phyloP scores from a whole-genome alignment of 92 coral and sea anemone genomes.

The Plumapathes pennacea region DNA sequence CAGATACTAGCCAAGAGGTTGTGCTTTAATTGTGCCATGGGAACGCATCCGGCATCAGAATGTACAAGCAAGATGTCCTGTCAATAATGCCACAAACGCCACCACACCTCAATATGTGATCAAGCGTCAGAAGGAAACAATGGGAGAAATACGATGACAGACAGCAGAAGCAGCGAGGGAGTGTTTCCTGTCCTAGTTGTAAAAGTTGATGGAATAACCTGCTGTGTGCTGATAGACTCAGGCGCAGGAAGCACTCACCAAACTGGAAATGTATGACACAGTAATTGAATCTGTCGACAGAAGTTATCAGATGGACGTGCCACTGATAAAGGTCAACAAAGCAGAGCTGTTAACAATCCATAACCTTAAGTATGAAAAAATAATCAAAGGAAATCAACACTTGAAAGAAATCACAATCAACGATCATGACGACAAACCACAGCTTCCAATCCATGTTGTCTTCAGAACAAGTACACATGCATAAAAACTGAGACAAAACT shows the following conservation, averaged over 20 bases:
- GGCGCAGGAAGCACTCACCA: slow-evolving; percentile 14
- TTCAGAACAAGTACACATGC: slow-evolving; percentile 16
- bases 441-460: slow-evolving; percentile 14
- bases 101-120: slow-evolving; percentile 41
- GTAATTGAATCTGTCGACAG: slow-evolving; percentile 5
- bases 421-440: slow-evolving; percentile 6
- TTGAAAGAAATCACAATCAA: slow-evolving; percentile 4
- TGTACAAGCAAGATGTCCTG: slow-evolving; percentile 36
- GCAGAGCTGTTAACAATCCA: slow-evolving; percentile 27
- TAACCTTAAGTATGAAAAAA: slow-evolving; percentile 20
- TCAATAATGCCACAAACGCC: slow-evolving; percentile 19
- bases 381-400: too few species aligned
- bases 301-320: slow-evolving; percentile 12
- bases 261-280: slow-evolving; percentile 20
- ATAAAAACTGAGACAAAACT: too few species aligned
- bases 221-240: slow-evolving; percentile 5
- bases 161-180: neutral
- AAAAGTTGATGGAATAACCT: slow-evolving; percentile 17
- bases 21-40: slow-evolving; percentile 43
- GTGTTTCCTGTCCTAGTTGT: neutral
- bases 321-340: slow-evolving; percentile 14
- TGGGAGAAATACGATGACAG: slow-evolving; percentile 4
- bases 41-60: slow-evolving; percentile 30
- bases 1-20: slow-evolving; percentile 16
- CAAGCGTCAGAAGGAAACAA: neutral